Evolutionary conservation across 2,113 vertebrate genomes (phyloP).

Genomic region (Dipodomys stephensi): DNA sequence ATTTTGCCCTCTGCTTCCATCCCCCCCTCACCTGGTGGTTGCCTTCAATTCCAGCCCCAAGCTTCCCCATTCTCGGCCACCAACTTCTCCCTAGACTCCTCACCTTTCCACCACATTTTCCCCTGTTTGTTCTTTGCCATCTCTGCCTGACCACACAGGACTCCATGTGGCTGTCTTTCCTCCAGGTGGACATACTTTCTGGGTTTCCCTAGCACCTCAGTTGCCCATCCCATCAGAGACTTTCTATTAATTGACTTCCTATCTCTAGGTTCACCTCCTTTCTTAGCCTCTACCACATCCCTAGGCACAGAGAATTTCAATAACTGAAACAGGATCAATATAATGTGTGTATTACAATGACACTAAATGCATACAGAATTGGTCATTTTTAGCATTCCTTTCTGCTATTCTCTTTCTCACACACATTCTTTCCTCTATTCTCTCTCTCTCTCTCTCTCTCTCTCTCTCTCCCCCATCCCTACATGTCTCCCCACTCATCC

Average conservation of each 20-base stretch:
- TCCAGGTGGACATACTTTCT: background rate
- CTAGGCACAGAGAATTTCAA: background rate
- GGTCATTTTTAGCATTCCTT: no score
- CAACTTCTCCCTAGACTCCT: background rate
- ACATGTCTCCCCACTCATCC: background rate
- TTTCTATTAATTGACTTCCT: background rate
- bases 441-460: no score
- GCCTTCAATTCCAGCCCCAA: no score
- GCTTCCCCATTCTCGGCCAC: background rate
- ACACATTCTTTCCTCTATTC: no score
- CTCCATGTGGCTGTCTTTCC: background rate
- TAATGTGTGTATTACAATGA: background rate
- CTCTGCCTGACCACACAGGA: background rate
- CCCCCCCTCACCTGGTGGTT: background rate
- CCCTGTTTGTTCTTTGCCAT: no score
- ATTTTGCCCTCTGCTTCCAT: no score
- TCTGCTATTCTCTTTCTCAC: no score
- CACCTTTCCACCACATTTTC: background rate
- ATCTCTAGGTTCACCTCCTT: background rate
- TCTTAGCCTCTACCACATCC: background rate
- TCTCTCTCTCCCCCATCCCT: no score
- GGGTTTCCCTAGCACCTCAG: no score
- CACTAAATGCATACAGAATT: rapidly evolving
- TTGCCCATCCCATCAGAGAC: no score
- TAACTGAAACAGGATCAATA: no score